Base-by-base conservation (phyloP, 1,140 invertebrate species). In the Nymphalis io region DNA sequence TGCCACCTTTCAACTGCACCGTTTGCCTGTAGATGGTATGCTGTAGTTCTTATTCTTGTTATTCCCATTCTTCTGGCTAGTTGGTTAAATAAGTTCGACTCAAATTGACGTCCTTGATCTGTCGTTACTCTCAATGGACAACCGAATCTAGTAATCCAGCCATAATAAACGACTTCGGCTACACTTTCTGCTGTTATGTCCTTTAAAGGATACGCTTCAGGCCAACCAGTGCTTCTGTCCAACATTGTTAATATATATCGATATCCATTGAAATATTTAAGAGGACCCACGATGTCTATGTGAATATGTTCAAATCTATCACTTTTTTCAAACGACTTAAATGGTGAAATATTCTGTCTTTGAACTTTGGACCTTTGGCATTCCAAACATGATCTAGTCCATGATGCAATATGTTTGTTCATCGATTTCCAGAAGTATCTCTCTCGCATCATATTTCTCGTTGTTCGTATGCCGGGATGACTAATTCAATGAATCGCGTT, bases 21-120 rank as follows among this genome's bases (percentile, higher is more conserved):
- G 61, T 87, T 87, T n/a, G 76, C 48, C 59, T 65, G 57, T 53
- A 83, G 82, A 71, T 82, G 83, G 59, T 86, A 88, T 1, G 75
- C 55, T 16, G 81, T 86, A 1, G 82, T 89, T n/a, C 67, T 58
- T 11, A 73, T 40, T n/a, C 40, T 62, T n/a, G 16, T 20, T 38
- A 74, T 70, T 20, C 68, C 84, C 13, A 74, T 33, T 4, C 62
- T 18, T 16, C 73, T 60, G 13, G 40, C 66, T 38, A 80, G 58
- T 10, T 38, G 20, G 38, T 64, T 70, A 38, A 83, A 86, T 27
- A 89, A 51, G 48, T 66, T 48, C 23, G 73, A 78, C 66, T 88
- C 78, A 59, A 93, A 93, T 71, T 91, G 87, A 1, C 72, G 33
- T 2, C 90, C 89, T 68, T 84, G 83, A 65, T 93, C 92, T 0